Evolutionary conservation across 2,888 invertebrate species (phyloP).

Genomic region (Ypsolopha sequella): DNA sequence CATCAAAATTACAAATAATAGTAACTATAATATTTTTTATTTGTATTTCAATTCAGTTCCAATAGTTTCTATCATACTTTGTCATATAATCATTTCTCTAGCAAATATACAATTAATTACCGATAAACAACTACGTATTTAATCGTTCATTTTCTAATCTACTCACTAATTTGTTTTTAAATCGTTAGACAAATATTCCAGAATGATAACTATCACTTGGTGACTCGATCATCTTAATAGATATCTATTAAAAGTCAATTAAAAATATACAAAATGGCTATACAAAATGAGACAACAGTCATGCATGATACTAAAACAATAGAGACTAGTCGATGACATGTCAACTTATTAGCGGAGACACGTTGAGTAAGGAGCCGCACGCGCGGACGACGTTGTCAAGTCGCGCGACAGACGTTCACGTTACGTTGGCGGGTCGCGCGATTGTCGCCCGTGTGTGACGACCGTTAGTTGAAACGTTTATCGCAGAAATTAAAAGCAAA

Average conservation of each 20-base stretch:
- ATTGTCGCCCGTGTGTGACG: neutral
- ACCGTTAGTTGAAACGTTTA: neutral
- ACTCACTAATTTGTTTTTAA: slow-evolving; percentile 56
- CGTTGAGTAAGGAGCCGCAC: neutral
- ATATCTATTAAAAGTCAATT: neutral
- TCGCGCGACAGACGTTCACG: neutral
- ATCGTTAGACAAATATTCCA: slow-evolving; percentile 16
- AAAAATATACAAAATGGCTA: neutral
- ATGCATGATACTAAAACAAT: slow-evolving; percentile 12
- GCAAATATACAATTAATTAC: slow-evolving; percentile 44
- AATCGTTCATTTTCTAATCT: slow-evolving; percentile 34
- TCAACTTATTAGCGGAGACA: slow-evolving; percentile 1
- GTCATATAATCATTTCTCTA: slow-evolving; percentile 30
- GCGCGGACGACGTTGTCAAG: neutral
- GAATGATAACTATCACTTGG: slow-evolving; percentile 18
- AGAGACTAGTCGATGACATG: slow-evolving; percentile 26
- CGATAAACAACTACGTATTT: slow-evolving; percentile 34
- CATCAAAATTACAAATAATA: slow-evolving; percentile 32
- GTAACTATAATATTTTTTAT: slow-evolving; percentile 12
- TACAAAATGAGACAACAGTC: slow-evolving; percentile 1
- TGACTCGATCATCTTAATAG: slow-evolving; percentile 10
- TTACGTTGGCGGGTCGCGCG: neutral
- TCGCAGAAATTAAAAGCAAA: slow-evolving; percentile 22
- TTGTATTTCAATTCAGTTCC: slow-evolving; percentile 42
- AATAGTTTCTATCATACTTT: slow-evolving; percentile 26